These are phyloP conservation scores for Erebia ligea DNA, from an alignment of 2,888 invertebrate species.

Conservation along the genomic window DNA sequence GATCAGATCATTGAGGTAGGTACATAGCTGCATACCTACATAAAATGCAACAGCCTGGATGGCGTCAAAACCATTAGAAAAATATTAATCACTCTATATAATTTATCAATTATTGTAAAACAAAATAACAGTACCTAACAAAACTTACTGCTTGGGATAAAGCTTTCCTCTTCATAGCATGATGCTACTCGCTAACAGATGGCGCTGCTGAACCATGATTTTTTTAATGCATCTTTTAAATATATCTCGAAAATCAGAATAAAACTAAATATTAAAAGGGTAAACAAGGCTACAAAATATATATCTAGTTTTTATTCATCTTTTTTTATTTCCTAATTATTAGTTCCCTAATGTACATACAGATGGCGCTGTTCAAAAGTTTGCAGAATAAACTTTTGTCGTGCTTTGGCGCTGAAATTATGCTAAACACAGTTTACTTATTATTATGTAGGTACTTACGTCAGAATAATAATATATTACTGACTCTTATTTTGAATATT, in stretches of 20 bases:
- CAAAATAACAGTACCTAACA: not conserved
- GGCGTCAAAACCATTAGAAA: too few species aligned
- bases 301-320: not conserved
- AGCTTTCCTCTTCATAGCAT: not conserved
- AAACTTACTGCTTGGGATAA: not conserved
- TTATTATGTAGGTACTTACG: too few species aligned
- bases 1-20: too few species aligned
- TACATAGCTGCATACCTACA: too few species aligned
- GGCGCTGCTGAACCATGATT: slow-evolving; percentile 45
- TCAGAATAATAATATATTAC: too few species aligned
- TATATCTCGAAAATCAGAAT: not conserved
- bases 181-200: slow-evolving; percentile 50
- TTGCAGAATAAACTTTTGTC: not conserved
- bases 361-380: slow-evolving; percentile 43
- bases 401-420: not conserved
- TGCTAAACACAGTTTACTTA: too few species aligned
- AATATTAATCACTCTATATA: too few species aligned
- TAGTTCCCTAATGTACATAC: slow-evolving; percentile 19
- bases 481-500: too few species aligned
- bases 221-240: too few species aligned
- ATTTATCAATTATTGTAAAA: too few species aligned
- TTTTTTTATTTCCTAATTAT: slow-evolving; percentile 9
- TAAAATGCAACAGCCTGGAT: too few species aligned
- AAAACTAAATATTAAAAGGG: not conserved
- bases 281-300: not conserved